Conservation (phyloP, 1,140 invertebrate species). For the Zaprionus camerounensis region DNA sequence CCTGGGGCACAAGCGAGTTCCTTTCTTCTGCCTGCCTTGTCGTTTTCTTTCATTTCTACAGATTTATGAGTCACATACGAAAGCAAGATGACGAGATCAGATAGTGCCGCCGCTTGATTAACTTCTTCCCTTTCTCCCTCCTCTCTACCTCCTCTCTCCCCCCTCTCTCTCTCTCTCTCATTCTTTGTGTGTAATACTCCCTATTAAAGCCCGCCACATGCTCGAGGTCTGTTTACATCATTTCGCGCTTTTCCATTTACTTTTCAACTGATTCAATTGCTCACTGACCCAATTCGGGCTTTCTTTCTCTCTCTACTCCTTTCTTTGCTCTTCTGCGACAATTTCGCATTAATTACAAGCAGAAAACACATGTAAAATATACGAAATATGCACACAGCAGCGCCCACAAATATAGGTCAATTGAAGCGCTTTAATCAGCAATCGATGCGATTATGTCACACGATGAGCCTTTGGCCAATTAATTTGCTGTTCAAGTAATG, state of each 20-base stretch:
- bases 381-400: constrained; percentile 1
- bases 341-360: constrained; percentile 46
- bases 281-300: constrained; percentile 53
- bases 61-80: constrained; percentile 49
- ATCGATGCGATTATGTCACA: constrained; percentile 25
- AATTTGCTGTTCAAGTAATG: constrained; percentile 32
- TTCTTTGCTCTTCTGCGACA: neutral
- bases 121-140: constrained; percentile 20
- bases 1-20: constrained; percentile 52
- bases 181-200: neutral
- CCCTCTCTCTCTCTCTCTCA: constrained; percentile 14
- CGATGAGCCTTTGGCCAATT: constrained; percentile 46
- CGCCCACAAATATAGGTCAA: constrained; percentile 24
- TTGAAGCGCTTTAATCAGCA: constrained; percentile 3
- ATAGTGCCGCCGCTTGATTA: constrained; percentile 46
- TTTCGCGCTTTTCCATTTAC: constrained; percentile 28
- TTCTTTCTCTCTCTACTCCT: neutral
- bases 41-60: constrained; percentile 9
- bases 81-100: constrained; percentile 42
- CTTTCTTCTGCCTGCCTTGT: constrained; percentile 27
- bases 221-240: constrained; percentile 52
- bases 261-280: constrained; percentile 37
- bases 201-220: constrained; percentile 50
- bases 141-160: constrained; percentile 9
- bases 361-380: constrained; percentile 6